These are phyloP conservation scores for Yponomeuta cagnagella DNA, from an alignment of 2,888 invertebrate species.

Conservation along the genomic window DNA sequence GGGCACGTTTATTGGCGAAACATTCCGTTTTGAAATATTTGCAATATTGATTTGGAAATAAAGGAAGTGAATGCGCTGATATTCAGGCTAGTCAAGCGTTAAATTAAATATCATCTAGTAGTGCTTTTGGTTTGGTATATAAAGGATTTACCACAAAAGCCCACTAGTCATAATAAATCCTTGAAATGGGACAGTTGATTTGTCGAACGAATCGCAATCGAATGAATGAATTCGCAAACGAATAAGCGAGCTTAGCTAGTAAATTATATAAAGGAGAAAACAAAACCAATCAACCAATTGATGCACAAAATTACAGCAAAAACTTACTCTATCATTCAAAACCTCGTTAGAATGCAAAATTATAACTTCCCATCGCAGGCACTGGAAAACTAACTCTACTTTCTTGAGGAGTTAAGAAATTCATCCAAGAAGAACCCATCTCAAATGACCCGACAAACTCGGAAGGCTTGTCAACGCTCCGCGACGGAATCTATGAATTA, in stretches of 20 bases:
- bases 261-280: background rate
- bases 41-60: no score
- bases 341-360: background rate
- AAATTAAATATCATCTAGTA: no score
- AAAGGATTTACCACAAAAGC: no score
- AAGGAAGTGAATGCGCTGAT: no score
- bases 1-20: background rate
- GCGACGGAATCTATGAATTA: background rate
- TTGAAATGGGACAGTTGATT: no score
- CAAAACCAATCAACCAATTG: background rate
- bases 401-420: background rate
- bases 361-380: background rate
- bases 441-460: background rate
- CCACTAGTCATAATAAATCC: no score
- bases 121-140: no score
- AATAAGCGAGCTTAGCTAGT: background rate
- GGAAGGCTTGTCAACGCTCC: slow-evolving; percentile 2
- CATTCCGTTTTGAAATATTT: no score
- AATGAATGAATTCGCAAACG: no score
- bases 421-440: slow-evolving; percentile 1
- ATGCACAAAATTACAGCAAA: background rate
- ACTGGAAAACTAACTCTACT: background rate
- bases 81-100: no score
- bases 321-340: background rate
- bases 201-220: no score